Evolutionary conservation across 1,140 invertebrate genomes (phyloP), one percentile per base, ranked within the genome.

Genomic region (Eumeta japonica): DNA sequence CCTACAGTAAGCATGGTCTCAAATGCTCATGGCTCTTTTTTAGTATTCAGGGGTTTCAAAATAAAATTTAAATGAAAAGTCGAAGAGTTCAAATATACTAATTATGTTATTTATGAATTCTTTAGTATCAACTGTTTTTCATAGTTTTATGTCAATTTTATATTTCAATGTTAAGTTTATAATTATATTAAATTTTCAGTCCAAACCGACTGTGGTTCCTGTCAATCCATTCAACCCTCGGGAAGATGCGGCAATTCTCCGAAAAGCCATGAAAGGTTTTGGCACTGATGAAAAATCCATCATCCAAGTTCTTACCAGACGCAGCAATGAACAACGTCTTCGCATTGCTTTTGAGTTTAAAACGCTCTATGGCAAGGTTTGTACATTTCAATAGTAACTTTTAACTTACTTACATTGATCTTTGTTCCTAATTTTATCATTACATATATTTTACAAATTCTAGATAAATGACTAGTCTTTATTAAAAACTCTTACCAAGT

Each of bases 201-300:
- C 77, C 40, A 79, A 76, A 28, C 82, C 83, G 15, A 88, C 85
- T 0, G 82, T 89, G 7, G 76, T 78, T 12, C 79, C 85, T 1
- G 79, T 75, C 24, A 79, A 81, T 15, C 78, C 80, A 3, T 89
- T 89, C 68, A 81, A 89, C 58, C 79, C 87, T 2, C 77, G 83
- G 17, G 78, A 75, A 30, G 89, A 92, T 79, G 89, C 89, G 0
- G 83, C 85, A 50, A 72, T 80, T 1, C 75, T 93, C 1, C 76
- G 87, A 11, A 87, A 87, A 52, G 88, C 90, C 0, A 92, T 92
- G 88, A 86, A 88, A 73, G 88, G 90, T 16, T 82, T 86, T 36
- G 85, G 89, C 13, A 91, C 89, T 1, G 86, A 92, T 65, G 89
- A 92, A 55, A 83, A 87, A 50, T 77, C 84, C n/a, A 87, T 92